Percentiles rank a stretch among this genome's conserved stretches.
Conservation (phyloP, 92 coral and sea anemone species). For the Actinernus sp. region DNA sequence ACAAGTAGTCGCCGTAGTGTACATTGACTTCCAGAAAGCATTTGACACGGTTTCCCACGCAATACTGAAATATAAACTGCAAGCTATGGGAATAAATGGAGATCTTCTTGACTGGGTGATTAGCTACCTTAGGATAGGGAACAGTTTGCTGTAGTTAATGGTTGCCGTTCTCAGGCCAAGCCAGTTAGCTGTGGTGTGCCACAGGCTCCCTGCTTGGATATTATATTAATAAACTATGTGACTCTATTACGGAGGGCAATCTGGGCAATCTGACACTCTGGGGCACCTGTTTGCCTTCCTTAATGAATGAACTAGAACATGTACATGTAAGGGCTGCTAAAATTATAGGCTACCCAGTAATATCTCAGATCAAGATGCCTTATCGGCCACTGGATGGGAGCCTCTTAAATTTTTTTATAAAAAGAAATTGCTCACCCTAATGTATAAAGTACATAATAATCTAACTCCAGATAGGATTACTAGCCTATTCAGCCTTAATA, state of each 20-base stretch:
- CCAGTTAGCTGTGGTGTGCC: constrained; percentile 42
- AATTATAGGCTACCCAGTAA: neutral
- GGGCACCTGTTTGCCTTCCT: constrained; percentile 44
- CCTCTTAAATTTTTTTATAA: constrained; percentile 13
- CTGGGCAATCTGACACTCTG: too few relatives aligned
- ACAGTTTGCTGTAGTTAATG: constrained; percentile 35
- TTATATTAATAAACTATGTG: too few relatives aligned
- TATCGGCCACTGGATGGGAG: neutral
- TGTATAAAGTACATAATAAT: neutral
- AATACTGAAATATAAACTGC: constrained; percentile 38
- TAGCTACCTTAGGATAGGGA: constrained; percentile 23
- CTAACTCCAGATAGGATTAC: neutral
- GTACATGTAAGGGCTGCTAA: constrained; percentile 32
- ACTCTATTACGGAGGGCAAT: too few relatives aligned
- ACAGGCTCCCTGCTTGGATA: constrained; percentile 62
- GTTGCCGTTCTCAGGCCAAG: constrained; percentile 21
- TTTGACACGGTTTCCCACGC: constrained; percentile 57
- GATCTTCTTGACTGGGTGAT: constrained; percentile 24
- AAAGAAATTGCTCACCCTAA: neutral
- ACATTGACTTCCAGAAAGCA: constrained; percentile 52
- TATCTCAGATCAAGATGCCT: constrained; percentile 6
- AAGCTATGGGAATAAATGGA: constrained; percentile 38
- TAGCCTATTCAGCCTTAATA: neutral
- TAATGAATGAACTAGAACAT: too few relatives aligned
- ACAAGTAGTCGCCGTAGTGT: constrained; percentile 53